Base-by-base conservation (phyloP, 2,797 vertebrate species). In the Siniperca undulata region DNA sequence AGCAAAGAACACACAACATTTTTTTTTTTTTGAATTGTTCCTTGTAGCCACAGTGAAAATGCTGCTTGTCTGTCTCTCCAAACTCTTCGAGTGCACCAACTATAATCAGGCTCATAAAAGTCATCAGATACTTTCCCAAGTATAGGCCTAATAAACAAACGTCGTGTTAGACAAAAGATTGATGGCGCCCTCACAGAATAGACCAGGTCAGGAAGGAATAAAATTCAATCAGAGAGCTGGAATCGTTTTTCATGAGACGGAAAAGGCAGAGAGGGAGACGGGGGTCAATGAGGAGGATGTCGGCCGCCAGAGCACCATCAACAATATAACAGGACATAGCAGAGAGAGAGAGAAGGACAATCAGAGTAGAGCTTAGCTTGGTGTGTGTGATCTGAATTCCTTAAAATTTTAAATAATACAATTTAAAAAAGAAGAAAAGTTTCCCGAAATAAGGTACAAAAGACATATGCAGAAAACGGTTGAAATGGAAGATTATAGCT, bases 131-230 rank as follows among this genome's bases (percentile, higher is more conserved):
- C 95, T 94, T 96, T 96, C 95, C 95, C 92, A 92, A 93, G 94
- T 94, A 84, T 69, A 77, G 82, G 68, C 78, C 85, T 80, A 95
- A 96, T 97, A 98, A 99, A 98, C 97, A 98, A 97, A 97, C 95
- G 97, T 97, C 97, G 92, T 90, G 96, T 97, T 97, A 97, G 95
- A 85, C 93, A 56, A 86, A 95, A 97, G 97, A 97, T 97, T 97
- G 96, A 97, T 97, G 96, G 95, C 94, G 94, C 93, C 92, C 94
- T 92, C 91, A 73, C 93, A 93, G 96, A 96, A 95, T 94, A 91
- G 95, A 94, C 93, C 93, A 93, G 96, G 95, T 96, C 97, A 97
- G 96, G 97, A 96, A 97, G 96, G 95, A 97, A 96, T 97, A 96
- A 94, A 97, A 96, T 96, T 96, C 96, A 97, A 97, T 97, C 97